These are phyloP conservation scores for Lepidochrysops patricia DNA, from an alignment of 2,888 invertebrate genomes.

Conservation along the genomic window DNA sequence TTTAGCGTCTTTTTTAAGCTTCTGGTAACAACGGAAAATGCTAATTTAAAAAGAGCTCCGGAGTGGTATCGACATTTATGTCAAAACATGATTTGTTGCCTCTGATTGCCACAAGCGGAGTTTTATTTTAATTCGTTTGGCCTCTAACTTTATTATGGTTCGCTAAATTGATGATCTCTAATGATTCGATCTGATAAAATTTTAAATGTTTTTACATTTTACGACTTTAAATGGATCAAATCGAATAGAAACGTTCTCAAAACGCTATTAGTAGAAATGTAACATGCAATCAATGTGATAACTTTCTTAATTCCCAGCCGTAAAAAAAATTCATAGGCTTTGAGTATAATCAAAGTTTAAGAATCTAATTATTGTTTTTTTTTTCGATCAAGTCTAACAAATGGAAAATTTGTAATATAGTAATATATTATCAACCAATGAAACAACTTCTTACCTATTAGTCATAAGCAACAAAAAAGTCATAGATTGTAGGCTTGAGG, in stretches of 20 bases:
- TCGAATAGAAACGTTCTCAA: not conserved
- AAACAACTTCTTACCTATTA: too few species aligned
- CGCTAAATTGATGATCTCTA: not conserved
- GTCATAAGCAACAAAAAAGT: too few species aligned
- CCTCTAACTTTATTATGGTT: not conserved
- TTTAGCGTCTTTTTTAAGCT: slow-evolving; percentile 34
- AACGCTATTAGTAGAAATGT: not conserved
- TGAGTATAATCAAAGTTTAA: too few species aligned
- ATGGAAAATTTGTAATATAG: too few species aligned
- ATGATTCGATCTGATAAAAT: not conserved
- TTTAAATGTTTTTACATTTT: not conserved
- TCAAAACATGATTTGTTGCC: slow-evolving; percentile 51
- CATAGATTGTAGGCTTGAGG: too few species aligned
- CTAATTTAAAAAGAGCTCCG: slow-evolving; percentile 53
- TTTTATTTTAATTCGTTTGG: not conserved
- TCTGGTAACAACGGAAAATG: slow-evolving; percentile 62
- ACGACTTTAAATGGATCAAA: not conserved
- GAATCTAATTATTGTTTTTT: too few species aligned
- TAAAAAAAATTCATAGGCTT: too few species aligned
- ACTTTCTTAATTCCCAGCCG: too few species aligned
- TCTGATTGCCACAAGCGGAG: slow-evolving; percentile 14
- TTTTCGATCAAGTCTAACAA: too few species aligned
- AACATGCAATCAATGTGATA: too few species aligned
- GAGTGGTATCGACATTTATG: slow-evolving; percentile 45
- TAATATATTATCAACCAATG: too few species aligned